A percentile compares a stretch with the other conserved stretches of the same genome.
Conservation (phyloP, 1,140 invertebrate genomes). For the Brachionus asplanchnoidis region DNA sequence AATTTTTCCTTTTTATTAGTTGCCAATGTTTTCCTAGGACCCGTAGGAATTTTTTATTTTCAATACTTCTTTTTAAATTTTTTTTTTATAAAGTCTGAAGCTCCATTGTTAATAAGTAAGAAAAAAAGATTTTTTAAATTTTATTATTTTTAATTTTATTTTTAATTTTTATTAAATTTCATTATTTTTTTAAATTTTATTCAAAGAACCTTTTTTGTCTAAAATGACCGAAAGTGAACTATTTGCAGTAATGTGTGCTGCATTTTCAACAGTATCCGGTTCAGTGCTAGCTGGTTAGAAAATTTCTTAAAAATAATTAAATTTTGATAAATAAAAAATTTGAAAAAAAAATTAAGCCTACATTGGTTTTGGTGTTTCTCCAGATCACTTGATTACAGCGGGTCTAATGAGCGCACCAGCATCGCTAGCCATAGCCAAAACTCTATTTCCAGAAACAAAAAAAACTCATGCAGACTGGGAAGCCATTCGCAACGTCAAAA, state of each 20-base stretch:
- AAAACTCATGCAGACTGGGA: slow-evolving; percentile 28
- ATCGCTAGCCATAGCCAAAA: slow-evolving; percentile 43
- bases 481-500: neutral
- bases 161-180: neutral
- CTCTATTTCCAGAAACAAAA: slow-evolving; percentile 43
- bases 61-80: neutral
- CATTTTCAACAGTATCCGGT: slow-evolving; percentile 72
- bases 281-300: neutral
- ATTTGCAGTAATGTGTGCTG: slow-evolving; percentile 83
- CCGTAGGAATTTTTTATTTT: neutral
- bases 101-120: neutral
- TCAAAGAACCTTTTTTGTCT: slow-evolving; percentile 46
- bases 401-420: slow-evolving; percentile 44
- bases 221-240: slow-evolving; percentile 64
- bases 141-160: neutral
- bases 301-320: too few relatives aligned
- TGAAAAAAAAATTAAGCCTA: neutral
- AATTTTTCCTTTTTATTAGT: slow-evolving; percentile 42
- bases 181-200: neutral
- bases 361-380: slow-evolving; percentile 39
- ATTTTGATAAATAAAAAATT: neutral
- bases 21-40: slow-evolving; percentile 56
- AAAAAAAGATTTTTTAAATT: neutral
- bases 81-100: neutral
- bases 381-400: slow-evolving; percentile 44